Evolutionary conservation across 2,797 vertebrate genomes (phyloP), one percentile per base, ranked within the genome.

Genomic region (Danio kyathit): DNA sequence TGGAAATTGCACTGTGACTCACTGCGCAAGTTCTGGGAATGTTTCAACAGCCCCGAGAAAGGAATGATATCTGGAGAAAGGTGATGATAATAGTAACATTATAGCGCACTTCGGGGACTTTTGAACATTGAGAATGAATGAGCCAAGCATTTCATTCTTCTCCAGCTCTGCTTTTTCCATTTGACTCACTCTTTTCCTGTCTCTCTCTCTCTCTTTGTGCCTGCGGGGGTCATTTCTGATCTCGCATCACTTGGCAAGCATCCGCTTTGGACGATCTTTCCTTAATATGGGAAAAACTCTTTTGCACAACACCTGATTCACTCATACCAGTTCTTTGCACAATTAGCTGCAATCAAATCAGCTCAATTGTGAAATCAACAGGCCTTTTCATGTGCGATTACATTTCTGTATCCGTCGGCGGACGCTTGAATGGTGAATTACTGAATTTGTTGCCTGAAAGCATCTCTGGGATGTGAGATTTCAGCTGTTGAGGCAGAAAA

Each of bases 11-110:
- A 17, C 43, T 48, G 76, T 59, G 78, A 73, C 40, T 73, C 59
- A 80, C 7, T 80, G 60, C 40, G 4, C 57, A 79, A 52, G 60
- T 38, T 64, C 19, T 80, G 78, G 78, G 59, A 80, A 41, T 65
- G 41, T 80, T 80, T 80, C 51, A 73, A 80, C 69, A 73, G 78
- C 78, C 78, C 16, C 41, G 4, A 80, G 78, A 80, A 80, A 80
- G 70, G 41, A 80, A 80, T 56, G 43, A 54, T 46, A 61, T 67
- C 76, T 74, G 74, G 65, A 48, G 48, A 40, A 72, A 81, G 63
- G 65, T 72, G 44, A 75, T 79, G 78, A 85, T 41, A 54, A 63
- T 69, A 71, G 74, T 78, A 56, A 85, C 16, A 49, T 72, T 69
- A 67, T 74, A 77, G 69, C 56, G 54, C 44, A 76, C 78, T 83